Evolutionary conservation across 2,888 invertebrate species (phyloP), one percentile per base, ranked within the genome.

Genomic region (Plagodis pulveraria): DNA sequence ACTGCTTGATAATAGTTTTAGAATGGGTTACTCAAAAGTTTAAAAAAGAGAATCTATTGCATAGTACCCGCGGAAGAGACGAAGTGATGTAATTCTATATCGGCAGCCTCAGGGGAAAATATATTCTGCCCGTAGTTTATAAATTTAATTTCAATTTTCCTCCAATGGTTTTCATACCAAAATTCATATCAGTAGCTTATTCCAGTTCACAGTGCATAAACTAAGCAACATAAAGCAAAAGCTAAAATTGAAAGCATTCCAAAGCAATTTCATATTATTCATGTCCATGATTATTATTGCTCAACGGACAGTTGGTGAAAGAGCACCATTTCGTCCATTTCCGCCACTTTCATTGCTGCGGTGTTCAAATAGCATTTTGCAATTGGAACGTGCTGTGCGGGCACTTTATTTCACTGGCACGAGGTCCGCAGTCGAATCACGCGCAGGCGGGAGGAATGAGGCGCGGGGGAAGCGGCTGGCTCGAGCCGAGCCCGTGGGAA

Each of bases 401-500:
- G 80, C 88, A 87, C 83, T 87, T 90, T 86, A 87, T 90, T 89
- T 84, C 85, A 84, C 85, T 87, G 77, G 77, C 80, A 78, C 79
- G 77, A 77, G 80, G 88, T 84, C 85, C 86, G 87, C 73, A 81
- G 86, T 83, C 76, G 85, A 84, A 85, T 87, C 89, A 87, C 84
- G 84, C 88, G 77, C 78, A 63, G 59, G 61, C 46, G 65, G 56
- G 70, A 59, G 67, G 56, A 56, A 71, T 63, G 72, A 72, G 65
- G 75, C 65, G 73, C 70, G 76, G 73, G 74, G 71, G 65, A 71
- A 53, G 65, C 65, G 75, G 72, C 72, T 73, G 81, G 81, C 81
- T 80, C 84, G 85, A 78, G 81, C 60, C 84, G 86, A 40, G 40
- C 91, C 91, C 92, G 92, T 92, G 92, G 91, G 92, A 92, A 92